Percentiles rank a stretch among this genome's conserved stretches.
Conservation (phyloP, 2,113 vertebrate genomes). For the Campylomormyrus tamandua region DNA sequence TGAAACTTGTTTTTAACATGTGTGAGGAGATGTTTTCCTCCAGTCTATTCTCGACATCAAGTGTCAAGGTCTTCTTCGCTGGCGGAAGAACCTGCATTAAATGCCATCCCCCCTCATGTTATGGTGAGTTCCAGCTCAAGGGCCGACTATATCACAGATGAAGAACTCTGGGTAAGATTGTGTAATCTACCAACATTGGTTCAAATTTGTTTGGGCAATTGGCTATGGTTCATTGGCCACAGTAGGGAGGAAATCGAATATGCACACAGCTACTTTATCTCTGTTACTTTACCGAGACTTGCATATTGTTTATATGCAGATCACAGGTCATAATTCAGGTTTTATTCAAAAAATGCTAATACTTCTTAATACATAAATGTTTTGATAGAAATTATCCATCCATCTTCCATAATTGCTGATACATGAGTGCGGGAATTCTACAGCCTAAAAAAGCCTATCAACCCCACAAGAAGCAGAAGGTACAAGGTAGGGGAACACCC, state of each 20-base stretch:
- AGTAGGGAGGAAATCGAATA: neutral
- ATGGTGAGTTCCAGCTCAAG: neutral
- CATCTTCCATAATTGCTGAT: neutral
- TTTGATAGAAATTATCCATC: neutral
- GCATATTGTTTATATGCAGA: neutral
- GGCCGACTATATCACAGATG: neutral
- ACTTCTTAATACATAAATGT: neutral
- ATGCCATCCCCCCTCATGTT: neutral
- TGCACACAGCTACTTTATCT: neutral
- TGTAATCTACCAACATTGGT: neutral
- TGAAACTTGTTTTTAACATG: neutral
- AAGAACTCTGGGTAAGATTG: neutral
- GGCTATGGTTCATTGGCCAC: neutral
- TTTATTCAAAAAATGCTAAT: neutral
- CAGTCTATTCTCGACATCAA: neutral
- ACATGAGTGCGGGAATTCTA: neutral
- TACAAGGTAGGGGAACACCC: neutral
- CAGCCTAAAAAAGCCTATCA: neutral
- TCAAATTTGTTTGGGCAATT: neutral
- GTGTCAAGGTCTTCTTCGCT: neutral
- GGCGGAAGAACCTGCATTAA: neutral
- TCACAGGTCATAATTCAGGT: neutral
- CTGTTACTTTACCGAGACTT: neutral
- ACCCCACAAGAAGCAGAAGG: neutral
- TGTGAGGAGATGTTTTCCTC: neutral